These are phyloP conservation scores for Ciconia boyciana DNA, from an alignment of 2,113 vertebrate genomes.

Conservation along the genomic window DNA sequence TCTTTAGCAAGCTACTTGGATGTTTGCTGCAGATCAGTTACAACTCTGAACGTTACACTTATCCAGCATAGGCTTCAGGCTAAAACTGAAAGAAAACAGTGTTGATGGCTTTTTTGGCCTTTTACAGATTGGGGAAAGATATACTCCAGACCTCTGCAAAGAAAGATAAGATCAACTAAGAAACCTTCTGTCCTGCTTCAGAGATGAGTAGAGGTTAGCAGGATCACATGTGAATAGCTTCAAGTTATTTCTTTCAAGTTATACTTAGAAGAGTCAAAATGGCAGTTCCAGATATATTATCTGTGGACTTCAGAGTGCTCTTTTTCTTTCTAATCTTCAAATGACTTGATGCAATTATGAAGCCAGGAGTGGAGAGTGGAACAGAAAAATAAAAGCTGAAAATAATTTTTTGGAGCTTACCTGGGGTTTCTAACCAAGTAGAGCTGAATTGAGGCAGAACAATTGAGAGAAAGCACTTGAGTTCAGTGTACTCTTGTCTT, in stretches of 20 bases:
- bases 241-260: neutral
- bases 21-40: neutral
- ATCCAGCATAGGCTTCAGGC: neutral
- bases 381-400: neutral
- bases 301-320: neutral
- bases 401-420: neutral
- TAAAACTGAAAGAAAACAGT: neutral
- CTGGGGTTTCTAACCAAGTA: neutral
- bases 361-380: neutral
- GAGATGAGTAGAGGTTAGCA: neutral
- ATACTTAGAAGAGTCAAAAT: neutral
- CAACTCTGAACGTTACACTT: neutral
- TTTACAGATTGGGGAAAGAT: neutral
- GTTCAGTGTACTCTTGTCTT: neutral
- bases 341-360: neutral
- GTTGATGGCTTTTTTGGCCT: neutral
- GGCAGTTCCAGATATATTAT: neutral
- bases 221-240: neutral
- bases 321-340: neutral
- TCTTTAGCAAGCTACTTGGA: neutral
- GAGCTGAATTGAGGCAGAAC: neutral
- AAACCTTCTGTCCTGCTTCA: neutral
- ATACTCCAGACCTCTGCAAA: neutral
- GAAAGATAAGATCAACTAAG: neutral
- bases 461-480: neutral